Evolutionary conservation across 2,797 vertebrate genomes (phyloP), one percentile per base, ranked within the genome.

Genomic region (Coreius guichenoti): DNA sequence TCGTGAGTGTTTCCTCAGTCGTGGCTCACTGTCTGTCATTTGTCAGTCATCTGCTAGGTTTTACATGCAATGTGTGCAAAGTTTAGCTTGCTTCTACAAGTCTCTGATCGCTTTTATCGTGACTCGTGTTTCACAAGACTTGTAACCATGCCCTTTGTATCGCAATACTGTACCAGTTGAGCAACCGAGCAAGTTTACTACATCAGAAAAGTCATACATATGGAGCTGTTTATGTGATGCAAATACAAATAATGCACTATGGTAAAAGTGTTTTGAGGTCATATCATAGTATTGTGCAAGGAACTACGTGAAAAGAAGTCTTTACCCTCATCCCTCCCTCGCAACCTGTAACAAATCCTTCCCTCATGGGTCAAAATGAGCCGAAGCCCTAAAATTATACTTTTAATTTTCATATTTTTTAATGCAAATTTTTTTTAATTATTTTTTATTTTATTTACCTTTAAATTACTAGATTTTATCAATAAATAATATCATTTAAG

Each of bases 1-100:
- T 82, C 78, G 36, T 29, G 36, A 88, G 70, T 8, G 14, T 17
- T 49, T 78, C 31, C n/a, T 43, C 65, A 51, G 8, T 51, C 3
- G 16, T 65, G 13, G 26, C 56, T 54, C 43, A 23, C 12, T 74
- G 67, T 83, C 29, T 13, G n/a, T 51, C 72, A 51, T 75, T 65
- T 13, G 1, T 74, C 56, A 74, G 81, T 33, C 31, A n/a, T 83
- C 23, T 36, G 45, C 9, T 21, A 49, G 58, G 72, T n/a, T 75
- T 65, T 39, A 61, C 13, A 43, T 58, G 13, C 3, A 49, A 29
- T 67, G 17, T 26, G 45, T 8, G 43, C 13, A 49, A 63, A 75
- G 19, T 47, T 29, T 47, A 72, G n/a, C 70, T 47, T 17, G 8
- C 43, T 73, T 73, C 14, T 17, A 9, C 7, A 47, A 73, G 70